Percentiles rank a stretch among this genome's conserved stretches.
phyloP scores from a whole-genome alignment of 35 echinoderm and acorn worm genomes.

The Apostichopus californicus region DNA sequence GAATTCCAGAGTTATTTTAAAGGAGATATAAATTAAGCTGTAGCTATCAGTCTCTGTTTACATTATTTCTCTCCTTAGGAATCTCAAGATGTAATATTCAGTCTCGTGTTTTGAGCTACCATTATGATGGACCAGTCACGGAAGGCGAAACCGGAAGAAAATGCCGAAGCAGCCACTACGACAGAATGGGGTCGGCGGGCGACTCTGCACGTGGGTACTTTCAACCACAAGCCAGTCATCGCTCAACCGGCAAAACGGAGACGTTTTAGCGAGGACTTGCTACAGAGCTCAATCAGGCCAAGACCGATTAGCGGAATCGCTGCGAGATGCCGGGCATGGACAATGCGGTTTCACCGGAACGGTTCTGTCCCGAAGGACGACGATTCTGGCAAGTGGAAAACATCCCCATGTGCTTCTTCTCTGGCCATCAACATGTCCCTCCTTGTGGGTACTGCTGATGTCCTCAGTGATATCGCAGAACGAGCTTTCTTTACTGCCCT shows the following conservation, averaged over 20 bases:
- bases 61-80: slow-evolving; percentile 36
- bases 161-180: not conserved
- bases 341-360: slow-evolving; percentile 44
- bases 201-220: slow-evolving; percentile 52
- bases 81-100: slow-evolving; percentile 47
- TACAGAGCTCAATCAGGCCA: slow-evolving; percentile 9
- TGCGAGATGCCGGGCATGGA: slow-evolving; percentile 42
- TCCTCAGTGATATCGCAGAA: slow-evolving; percentile 47
- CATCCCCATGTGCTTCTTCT: slow-evolving; percentile 37
- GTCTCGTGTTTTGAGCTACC: not conserved
- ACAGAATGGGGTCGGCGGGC: slow-evolving; percentile 53
- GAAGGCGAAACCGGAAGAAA: slow-evolving; percentile 17
- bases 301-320: slow-evolving; percentile 51
- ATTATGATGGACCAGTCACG: slow-evolving; percentile 12
- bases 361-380: slow-evolving; percentile 32
- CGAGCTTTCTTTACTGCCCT: slow-evolving; percentile 36
- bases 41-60: slow-evolving; percentile 42
- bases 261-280: slow-evolving; percentile 42
- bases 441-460: slow-evolving; percentile 39
- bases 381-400: slow-evolving; percentile 40
- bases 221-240: slow-evolving; percentile 40
- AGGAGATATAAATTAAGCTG: not conserved
- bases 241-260: not conserved
- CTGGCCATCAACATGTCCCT: slow-evolving; percentile 52
- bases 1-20: slow-evolving; percentile 6